phyloP scores from a whole-genome alignment of 2,113 vertebrate species.

The Aramus guarauna region DNA sequence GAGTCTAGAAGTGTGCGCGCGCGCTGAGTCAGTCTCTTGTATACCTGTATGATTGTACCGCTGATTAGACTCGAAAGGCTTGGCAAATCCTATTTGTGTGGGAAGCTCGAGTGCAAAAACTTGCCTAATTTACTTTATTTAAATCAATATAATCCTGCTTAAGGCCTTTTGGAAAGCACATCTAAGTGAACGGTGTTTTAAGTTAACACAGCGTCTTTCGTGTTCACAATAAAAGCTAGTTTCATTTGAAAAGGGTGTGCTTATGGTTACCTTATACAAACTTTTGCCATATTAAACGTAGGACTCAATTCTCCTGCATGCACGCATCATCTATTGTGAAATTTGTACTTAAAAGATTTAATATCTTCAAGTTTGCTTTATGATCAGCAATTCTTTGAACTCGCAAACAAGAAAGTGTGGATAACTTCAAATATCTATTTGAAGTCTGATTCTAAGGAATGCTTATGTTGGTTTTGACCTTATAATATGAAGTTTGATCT shows the following conservation, averaged over 20 bases:
- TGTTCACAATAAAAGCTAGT: background rate
- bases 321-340: background rate
- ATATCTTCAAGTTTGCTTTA: background rate
- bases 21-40: background rate
- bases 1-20: background rate
- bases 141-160: background rate
- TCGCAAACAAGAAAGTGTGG: background rate
- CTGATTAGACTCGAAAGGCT: background rate
- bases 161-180: slow-evolving; percentile 34
- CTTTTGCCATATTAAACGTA: background rate
- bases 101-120: background rate
- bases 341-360: background rate
- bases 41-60: background rate
- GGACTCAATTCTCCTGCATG: background rate
- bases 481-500: slow-evolving; percentile 17
- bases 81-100: background rate
- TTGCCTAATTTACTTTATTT: slow-evolving; percentile 41
- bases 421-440: slow-evolving; percentile 8
- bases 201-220: background rate
- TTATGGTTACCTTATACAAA: background rate
- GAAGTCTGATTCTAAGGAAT: slow-evolving; percentile 22
- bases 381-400: slow-evolving; percentile 33
- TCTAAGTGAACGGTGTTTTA: background rate
- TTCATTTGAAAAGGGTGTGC: background rate
- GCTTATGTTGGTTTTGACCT: slow-evolving; percentile 10